phyloP scores from a whole-genome alignment of 2,888 invertebrate genomes.

The Buathra laborator region DNA sequence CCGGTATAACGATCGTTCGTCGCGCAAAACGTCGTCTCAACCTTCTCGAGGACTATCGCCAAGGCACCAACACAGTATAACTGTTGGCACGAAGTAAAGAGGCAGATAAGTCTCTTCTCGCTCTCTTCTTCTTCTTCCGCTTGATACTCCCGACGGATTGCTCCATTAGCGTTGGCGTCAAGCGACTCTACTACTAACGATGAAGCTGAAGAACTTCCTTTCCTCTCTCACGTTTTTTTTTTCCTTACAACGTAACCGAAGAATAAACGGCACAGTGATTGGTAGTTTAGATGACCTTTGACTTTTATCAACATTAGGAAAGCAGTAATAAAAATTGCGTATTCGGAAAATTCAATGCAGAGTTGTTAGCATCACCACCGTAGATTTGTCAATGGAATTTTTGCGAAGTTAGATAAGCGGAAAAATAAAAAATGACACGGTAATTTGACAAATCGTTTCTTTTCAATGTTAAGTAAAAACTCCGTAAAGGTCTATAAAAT shows the following conservation, averaged over 20 bases:
- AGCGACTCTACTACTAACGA: constrained; percentile 44
- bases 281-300: not conserved
- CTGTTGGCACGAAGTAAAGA: constrained; percentile 19
- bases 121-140: constrained; percentile 5
- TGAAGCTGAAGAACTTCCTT: constrained; percentile 10
- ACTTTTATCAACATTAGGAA: not conserved
- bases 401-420: not conserved
- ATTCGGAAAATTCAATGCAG: not conserved
- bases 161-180: constrained; percentile 37
- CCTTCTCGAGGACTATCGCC: not conserved
- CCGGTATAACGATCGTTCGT: constrained; percentile 24
- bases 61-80: constrained; percentile 25
- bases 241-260: not conserved
- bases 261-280: constrained; percentile 1
- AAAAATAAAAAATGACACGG: not conserved
- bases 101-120: constrained; percentile 8
- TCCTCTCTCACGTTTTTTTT: not conserved
- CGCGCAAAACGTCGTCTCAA: constrained; percentile 26
- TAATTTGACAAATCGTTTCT: no score
- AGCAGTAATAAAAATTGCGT: not conserved
- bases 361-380: not conserved
- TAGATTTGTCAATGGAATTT: not conserved
- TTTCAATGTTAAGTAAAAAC: no score
- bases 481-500: not conserved
- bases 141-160: constrained; percentile 44